Evolutionary conservation across 1,140 invertebrate species (phyloP).

Genomic region (Diprion similis): DNA sequence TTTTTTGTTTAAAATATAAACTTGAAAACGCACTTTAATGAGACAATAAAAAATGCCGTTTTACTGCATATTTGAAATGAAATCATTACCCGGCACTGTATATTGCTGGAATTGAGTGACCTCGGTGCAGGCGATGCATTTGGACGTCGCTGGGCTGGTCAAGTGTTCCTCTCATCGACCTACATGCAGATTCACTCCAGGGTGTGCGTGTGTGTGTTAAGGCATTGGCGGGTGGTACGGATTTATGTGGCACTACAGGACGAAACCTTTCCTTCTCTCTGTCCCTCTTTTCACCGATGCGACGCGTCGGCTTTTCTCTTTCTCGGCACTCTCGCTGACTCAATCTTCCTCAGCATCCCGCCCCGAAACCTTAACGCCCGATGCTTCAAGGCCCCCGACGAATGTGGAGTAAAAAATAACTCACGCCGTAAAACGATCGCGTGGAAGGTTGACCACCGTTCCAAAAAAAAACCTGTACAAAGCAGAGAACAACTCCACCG

Average conservation of each 20-base stretch:
- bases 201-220: background rate
- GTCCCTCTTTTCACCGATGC: background rate
- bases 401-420: constrained; percentile 2
- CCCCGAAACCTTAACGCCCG: background rate
- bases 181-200: background rate
- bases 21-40: background rate
- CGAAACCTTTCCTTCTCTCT: background rate
- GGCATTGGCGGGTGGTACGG: background rate
- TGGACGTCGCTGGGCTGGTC: background rate
- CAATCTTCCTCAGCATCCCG: background rate
- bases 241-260: background rate
- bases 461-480: background rate
- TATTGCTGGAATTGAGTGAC: background rate
- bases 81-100: too few species aligned
- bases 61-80: background rate
- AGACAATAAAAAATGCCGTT: background rate
- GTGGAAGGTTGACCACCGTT: background rate
- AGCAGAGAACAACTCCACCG: background rate
- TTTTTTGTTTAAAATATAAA: background rate
- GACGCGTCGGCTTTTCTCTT: background rate
- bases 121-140: background rate
- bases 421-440: background rate
- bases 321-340: background rate
- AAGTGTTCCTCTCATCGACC: background rate
- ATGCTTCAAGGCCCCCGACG: background rate